Evolutionary conservation across 2,888 invertebrate species (phyloP), one percentile per base, ranked within the genome.

Genomic region (Yponomeuta sedellus): DNA sequence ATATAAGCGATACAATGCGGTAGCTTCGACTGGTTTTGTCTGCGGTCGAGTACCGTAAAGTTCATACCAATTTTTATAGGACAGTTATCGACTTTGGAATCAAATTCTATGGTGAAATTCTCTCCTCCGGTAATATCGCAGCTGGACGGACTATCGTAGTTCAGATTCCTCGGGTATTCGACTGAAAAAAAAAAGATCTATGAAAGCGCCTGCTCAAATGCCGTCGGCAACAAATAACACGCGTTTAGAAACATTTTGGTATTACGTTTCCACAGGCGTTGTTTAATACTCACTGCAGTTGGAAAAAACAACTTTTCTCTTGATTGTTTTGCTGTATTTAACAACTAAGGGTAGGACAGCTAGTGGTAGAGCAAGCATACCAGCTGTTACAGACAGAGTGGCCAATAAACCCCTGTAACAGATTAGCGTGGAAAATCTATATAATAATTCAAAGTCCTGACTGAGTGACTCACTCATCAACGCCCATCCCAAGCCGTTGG

Each of bases 301-400:
- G 64, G 96, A 91, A 77, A 96, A 96, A 0, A 96, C 92, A 73
- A 95, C 92, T 73, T 94, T 94, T 73, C 94, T 92, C 78, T 96
- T 96, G 58, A 96, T 83, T 2, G 92, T 84, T 73, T 94, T 94
- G 66, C 94, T 95, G 77, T 93, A 95, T 73, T 93, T 94, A 81
- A 95, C 96, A 68, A 95, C 77, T 4, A 96, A 77, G 0, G 96
- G 96, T 44, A 95, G 77, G 62, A 95, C 79, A 1, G 94, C 93
- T 70, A 95, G 94, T 69, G 95, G 82, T 69, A 95, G 74, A 64
- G 93, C 78, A 69, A 94, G 93, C 61, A 92, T 67, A 1, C 86
- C 77, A 1, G 92, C 79, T 25, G 89, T 78, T 61, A 88, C 72
- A 0, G 82, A 76, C 0, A 80, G 81, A 44, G 89, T 88, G 0